These are phyloP conservation scores for Entomyzon cyanotis DNA, from an alignment of 2,113 vertebrate species.

Conservation along the genomic window DNA sequence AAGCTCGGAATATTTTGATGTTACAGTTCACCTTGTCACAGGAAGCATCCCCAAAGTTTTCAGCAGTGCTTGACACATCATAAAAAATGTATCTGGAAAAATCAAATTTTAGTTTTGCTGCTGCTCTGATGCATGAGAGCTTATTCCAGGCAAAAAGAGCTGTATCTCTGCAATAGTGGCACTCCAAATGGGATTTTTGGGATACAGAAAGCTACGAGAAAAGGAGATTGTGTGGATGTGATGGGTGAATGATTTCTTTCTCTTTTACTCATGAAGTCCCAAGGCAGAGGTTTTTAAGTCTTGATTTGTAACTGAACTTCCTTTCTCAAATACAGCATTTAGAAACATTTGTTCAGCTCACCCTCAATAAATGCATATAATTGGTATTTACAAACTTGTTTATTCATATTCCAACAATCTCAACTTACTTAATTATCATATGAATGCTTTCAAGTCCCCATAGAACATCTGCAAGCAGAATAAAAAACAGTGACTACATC, in stretches of 20 bases:
- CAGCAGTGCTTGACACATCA: neutral
- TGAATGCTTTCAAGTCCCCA: neutral
- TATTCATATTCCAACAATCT: slow-evolving; percentile 9
- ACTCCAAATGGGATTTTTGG: neutral
- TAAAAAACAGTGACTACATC: neutral
- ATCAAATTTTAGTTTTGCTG: neutral
- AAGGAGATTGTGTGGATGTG: neutral
- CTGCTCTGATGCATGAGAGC: neutral
- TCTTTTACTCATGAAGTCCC: neutral
- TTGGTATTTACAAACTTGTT: slow-evolving; percentile 35
- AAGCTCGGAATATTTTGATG: neutral
- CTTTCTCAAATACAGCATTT: neutral
- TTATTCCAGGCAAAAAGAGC: neutral
- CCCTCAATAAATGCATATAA: neutral
- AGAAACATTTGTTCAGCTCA: slow-evolving; percentile 5
- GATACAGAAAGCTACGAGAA: neutral
- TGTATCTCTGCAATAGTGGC: neutral
- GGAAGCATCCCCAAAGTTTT: neutral
- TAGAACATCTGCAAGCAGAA: neutral
- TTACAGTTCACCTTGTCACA: neutral
- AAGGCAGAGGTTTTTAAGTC: neutral
- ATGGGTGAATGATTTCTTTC: neutral
- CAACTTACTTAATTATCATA: slow-evolving; percentile 15
- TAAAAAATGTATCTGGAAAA: neutral
- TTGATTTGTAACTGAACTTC: neutral